Conservation (phyloP, 1,140 invertebrate genomes). For the Zaprionus ghesquierei region DNA sequence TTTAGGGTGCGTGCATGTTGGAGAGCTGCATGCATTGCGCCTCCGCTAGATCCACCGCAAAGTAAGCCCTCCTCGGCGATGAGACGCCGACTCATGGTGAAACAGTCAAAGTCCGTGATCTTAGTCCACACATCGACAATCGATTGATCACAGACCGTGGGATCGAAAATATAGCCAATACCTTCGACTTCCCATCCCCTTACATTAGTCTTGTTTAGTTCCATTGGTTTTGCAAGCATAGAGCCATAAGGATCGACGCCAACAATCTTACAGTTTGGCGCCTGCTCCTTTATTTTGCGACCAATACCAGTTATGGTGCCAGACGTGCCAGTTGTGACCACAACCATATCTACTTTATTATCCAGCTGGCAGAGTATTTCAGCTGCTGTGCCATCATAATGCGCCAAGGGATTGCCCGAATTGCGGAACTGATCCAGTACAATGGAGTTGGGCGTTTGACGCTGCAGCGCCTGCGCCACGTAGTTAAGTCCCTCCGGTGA, state of each 20-base stretch:
- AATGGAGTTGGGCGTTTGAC: constrained; percentile 95
- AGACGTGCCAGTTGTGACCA: constrained; percentile 93
- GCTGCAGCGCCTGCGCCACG: constrained; percentile 92
- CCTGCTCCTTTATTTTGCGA: constrained; percentile 92
- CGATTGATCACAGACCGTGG: constrained; percentile 90
- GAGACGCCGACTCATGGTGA: constrained; percentile 92
- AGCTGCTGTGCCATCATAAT: constrained; percentile 95
- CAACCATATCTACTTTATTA: constrained; percentile 92
- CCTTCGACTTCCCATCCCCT: constrained; percentile 92
- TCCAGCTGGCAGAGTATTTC: constrained; percentile 93
- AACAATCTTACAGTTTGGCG: constrained; percentile 87
- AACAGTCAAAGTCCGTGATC: constrained; percentile 90
- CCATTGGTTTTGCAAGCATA: constrained; percentile 90
- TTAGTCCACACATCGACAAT: constrained; percentile 96
- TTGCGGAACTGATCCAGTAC: constrained; percentile 92
- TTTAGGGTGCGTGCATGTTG: constrained; percentile 91
- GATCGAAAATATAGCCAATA: constrained; percentile 97
- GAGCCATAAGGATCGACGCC: constrained; percentile 95
- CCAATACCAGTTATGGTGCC: constrained; percentile 94
- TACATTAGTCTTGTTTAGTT: constrained; percentile 87
- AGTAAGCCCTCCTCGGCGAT: constrained; percentile 97
- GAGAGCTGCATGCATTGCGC: constrained; percentile 91
- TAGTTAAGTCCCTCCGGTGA: constrained; percentile 95
- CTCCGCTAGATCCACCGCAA: constrained; percentile 96
- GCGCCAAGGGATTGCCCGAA: constrained; percentile 92